Conservation (phyloP, 2,797 vertebrate genomes). For the Sardinella longiceps region DNA sequence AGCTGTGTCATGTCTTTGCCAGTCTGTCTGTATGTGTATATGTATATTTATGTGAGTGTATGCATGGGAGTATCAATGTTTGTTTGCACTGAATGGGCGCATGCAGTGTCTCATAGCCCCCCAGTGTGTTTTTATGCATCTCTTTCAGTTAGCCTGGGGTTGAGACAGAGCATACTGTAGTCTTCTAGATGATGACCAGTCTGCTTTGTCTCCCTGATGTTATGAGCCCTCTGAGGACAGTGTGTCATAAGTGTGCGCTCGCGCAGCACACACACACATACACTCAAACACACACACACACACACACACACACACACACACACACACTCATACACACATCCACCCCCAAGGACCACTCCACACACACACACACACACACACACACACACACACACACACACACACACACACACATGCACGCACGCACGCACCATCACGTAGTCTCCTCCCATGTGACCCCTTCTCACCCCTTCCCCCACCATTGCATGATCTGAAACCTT, state of each 20-base stretch:
- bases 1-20: neutral
- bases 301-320: neutral
- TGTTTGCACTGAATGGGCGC: constrained; percentile 1
- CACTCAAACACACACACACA: constrained; percentile 56
- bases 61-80: constrained; percentile 2
- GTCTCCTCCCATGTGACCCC: constrained; percentile 63
- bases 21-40: neutral
- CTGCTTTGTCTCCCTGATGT: constrained; percentile 74
- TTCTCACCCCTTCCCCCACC: constrained; percentile 59
- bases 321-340: neutral
- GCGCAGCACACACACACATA: constrained; percentile 44
- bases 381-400: constrained; percentile 4
- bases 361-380: neutral
- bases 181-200: constrained; percentile 71
- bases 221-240: constrained; percentile 68
- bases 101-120: neutral
- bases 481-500: constrained; percentile 14
- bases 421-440: constrained; percentile 13
- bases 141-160: constrained; percentile 54
- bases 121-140: constrained; percentile 11
- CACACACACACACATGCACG: neutral
- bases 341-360: neutral
- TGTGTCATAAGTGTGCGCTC: neutral
- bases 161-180: constrained; percentile 73
- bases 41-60: neutral